Base-by-base conservation (phyloP, 2,797 vertebrate species). In the Pseudochromis fuscus region DNA sequence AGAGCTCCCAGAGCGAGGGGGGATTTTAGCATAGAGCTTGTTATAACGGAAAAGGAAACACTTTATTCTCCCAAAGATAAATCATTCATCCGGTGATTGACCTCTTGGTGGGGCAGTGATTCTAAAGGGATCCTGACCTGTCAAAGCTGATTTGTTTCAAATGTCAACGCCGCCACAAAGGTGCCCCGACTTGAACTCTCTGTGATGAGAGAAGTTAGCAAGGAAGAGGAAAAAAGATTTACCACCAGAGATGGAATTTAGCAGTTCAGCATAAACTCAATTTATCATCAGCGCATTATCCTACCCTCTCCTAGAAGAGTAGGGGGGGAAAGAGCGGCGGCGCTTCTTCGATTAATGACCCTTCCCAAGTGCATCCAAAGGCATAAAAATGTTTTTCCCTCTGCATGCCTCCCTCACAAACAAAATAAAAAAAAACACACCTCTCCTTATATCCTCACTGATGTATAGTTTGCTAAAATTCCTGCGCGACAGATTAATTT, bases 251-350 rank as follows among this genome's bases (percentile, higher is more conserved):
- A 94, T 89, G 89, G 88, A 94, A 94, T 94, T 90, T 91, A 94
- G 90, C 82, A 91, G 88, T 89, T 93, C 88, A 81, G 87, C 38
- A 91, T 93, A 93, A 94, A 94, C 89, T 87, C 83, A 91, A 93
- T 96, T 95, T 94, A 94, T 96, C 94, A 94, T 92, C 71, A 61
- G 90, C 67, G 78, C 67, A 94, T 94, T 95, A 91, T 90, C 84
- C 90, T 92, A 93, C 89, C 84, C 91, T 91, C 85, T 85, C 92
- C 81, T 86, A 89, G 83, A 80, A 88, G 69, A 77, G 64, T 31
- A 33, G 46, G 3, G 3, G 15, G 12, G 35, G 5, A 25, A 77
- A 87, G 87, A 89, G 91, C 89, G 5, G 87, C 10, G 23, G 25
- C 4, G 3, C 77, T 52, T 91, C 91, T 50, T 93, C 88, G 57